Evolutionary conservation across 2,888 invertebrate genomes (phyloP).

Genomic region (Pseudolycoriella hygida): DNA sequence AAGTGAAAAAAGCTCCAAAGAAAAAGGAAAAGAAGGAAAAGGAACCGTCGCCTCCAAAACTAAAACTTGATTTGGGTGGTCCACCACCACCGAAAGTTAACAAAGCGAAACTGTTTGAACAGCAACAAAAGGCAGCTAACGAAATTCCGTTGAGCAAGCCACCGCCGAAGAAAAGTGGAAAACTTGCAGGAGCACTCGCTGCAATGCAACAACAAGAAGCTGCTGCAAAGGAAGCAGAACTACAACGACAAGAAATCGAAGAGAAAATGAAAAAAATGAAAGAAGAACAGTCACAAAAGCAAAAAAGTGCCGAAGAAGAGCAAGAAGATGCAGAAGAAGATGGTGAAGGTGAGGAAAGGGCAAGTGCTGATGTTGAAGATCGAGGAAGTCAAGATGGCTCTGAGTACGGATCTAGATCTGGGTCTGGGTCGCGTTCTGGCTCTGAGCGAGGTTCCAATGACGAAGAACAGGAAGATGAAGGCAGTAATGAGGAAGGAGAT

Average conservation of each 20-base stretch:
- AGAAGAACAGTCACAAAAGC: conserved; percentile 14
- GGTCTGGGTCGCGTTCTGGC: conserved; percentile 4
- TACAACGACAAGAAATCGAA: conserved; percentile 22
- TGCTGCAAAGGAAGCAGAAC: conserved; percentile 19
- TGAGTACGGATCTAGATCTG: conserved; percentile 8
- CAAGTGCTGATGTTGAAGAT: conserved; percentile 14
- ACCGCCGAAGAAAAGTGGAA: conserved; percentile 2
- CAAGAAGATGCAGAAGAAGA: conserved; percentile 17
- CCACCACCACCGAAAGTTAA: conserved; percentile 25
- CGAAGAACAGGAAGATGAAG: conserved; percentile 4
- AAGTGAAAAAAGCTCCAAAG: conserved; percentile 15
- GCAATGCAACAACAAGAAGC: conserved; percentile 24
- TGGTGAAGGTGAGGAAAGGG: conserved; percentile 12
- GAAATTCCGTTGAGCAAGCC: conserved; percentile 4
- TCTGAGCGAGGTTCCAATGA: conserved; percentile 6
- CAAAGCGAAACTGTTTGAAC: conserved; percentile 18
- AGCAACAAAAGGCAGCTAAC: conserved; percentile 18
- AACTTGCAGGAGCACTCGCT: conserved; percentile 12
- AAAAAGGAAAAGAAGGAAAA: conserved; percentile 24
- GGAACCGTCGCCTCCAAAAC: conserved; percentile 24
- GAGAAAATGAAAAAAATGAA: conserved; percentile 23
- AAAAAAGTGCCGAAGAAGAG: conserved; percentile 14
- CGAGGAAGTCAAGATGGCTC: conserved; percentile 10
- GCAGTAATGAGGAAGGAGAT: conserved; percentile 7
- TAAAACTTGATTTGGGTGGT: conserved; percentile 25